A percentile compares a stretch with the other conserved stretches of the same genome.
Conservation (phyloP, 2,797 vertebrate species). For the Dryobates pubescens region DNA sequence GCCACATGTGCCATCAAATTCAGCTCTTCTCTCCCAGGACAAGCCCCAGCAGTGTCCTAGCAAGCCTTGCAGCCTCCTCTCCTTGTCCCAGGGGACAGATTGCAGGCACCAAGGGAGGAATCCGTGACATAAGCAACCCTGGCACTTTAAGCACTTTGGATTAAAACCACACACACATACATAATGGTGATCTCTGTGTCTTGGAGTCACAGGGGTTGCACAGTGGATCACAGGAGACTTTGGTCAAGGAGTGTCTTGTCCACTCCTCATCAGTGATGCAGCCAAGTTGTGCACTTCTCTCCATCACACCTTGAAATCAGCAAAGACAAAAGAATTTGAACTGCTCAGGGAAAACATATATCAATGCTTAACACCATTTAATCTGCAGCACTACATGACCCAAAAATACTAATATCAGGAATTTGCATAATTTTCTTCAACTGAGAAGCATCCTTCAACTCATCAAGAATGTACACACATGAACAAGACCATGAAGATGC, state of each 20-base stretch:
- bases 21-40: background rate
- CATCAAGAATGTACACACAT: background rate
- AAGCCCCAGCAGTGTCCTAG: background rate
- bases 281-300: background rate
- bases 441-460: background rate
- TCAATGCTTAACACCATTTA: background rate
- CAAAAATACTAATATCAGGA: background rate
- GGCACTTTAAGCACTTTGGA: background rate
- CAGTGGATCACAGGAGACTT: background rate
- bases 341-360: background rate
- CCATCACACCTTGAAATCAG: too few relatives aligned
- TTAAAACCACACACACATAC: accelerated
- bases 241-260: background rate
- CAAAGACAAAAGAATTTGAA: background rate
- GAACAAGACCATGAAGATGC: background rate
- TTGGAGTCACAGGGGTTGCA: background rate
- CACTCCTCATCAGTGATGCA: background rate
- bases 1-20: background rate
- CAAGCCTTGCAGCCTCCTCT: background rate
- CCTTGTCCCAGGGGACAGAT: background rate
- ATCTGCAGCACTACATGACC: background rate
- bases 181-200: background rate
- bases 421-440: background rate
- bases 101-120: background rate
- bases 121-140: background rate